phyloP scores from a whole-genome alignment of 2,797 vertebrate genomes.

The Discoglossus pictus region DNA sequence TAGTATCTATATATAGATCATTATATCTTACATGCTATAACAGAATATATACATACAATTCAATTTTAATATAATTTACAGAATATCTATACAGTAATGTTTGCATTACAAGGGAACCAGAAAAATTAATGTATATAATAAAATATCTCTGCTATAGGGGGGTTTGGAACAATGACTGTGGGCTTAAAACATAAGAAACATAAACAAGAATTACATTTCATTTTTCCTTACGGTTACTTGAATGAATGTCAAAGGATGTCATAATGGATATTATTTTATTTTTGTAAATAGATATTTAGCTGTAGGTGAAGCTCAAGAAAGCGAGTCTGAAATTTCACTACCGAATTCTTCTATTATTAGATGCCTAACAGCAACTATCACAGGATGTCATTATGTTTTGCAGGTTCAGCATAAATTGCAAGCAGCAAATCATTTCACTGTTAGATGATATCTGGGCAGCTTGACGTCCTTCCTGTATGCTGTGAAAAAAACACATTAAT shows the following conservation, averaged over 20 bases:
- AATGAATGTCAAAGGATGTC: slow-evolving; percentile 32
- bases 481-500: slow-evolving; percentile 42
- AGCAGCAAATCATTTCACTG: slow-evolving; percentile 48
- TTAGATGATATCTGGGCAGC: slow-evolving; percentile 49
- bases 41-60: too few relatives aligned
- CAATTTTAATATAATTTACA: slow-evolving; percentile 6
- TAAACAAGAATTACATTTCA: slow-evolving; percentile 7
- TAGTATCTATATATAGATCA: too few relatives aligned
- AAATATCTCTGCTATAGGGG: neutral
- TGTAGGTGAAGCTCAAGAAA: slow-evolving; percentile 40
- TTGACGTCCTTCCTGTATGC: slow-evolving; percentile 42
- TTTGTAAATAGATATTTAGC: slow-evolving; percentile 40
- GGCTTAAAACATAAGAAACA: neutral
- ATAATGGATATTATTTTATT: slow-evolving; percentile 34
- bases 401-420: slow-evolving; percentile 49
- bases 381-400: slow-evolving; percentile 51
- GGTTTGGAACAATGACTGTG: neutral
- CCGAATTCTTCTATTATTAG: slow-evolving; percentile 49
- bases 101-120: neutral
- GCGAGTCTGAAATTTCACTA: slow-evolving; percentile 43
- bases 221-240: slow-evolving; percentile 9
- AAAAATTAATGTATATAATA: neutral
- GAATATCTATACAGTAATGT: neutral
- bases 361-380: slow-evolving; percentile 42
- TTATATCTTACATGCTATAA: too few relatives aligned